Conservation (phyloP, 2,797 vertebrate genomes). For the Phalanger gymnotis region DNA sequence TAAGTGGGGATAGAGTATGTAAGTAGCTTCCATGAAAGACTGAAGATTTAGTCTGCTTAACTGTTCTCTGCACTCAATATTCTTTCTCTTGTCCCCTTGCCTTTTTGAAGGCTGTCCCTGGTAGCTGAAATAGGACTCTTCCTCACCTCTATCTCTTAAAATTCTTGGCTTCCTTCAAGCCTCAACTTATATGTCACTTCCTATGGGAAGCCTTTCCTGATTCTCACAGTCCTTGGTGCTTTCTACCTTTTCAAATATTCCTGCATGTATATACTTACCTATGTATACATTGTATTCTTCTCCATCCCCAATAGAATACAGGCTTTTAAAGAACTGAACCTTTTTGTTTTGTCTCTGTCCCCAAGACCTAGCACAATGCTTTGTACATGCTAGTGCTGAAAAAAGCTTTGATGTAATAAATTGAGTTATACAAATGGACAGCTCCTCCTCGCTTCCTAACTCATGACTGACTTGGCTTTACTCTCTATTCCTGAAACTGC, state of each 20-base stretch:
- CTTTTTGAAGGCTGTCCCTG: neutral
- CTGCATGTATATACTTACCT: neutral
- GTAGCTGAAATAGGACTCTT: neutral
- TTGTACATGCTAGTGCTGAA: neutral
- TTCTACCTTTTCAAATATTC: neutral
- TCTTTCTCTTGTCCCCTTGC: neutral
- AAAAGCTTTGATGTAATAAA: neutral
- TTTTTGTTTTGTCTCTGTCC: too few species aligned
- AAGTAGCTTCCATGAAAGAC: neutral
- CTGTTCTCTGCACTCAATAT: neutral
- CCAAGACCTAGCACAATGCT: neutral
- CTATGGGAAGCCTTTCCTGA: neutral
- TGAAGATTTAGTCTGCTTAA: neutral
- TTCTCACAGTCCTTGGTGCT: neutral
- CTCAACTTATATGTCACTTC: neutral
- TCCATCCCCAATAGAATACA: neutral
- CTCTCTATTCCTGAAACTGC: neutral
- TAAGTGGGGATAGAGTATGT: neutral
- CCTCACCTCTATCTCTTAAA: neutral
- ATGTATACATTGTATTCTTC: too few species aligned
- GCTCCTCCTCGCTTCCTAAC: neutral
- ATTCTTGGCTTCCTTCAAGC: neutral
- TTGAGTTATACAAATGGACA: neutral
- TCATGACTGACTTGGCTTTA: neutral
- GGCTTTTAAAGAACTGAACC: too few species aligned